Percentiles rank a stretch among this genome's conserved stretches.
Evolutionary conservation across 2,113 vertebrate genomes (phyloP).

Genomic region (Excalfactoria chinensis): DNA sequence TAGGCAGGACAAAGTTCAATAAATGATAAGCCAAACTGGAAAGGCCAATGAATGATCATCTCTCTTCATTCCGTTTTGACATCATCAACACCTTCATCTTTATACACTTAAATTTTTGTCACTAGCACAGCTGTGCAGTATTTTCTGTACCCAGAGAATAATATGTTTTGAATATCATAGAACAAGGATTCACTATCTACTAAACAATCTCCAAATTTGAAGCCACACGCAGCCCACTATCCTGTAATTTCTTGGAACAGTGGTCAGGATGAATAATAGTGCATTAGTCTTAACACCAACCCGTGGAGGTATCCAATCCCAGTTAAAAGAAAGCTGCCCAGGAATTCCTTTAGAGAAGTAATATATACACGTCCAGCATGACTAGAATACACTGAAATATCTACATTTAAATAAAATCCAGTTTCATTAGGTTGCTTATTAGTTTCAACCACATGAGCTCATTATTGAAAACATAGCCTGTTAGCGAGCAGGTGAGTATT

Average conservation of each 20-base stretch:
- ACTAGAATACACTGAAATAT: not conserved
- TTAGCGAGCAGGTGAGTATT: not conserved
- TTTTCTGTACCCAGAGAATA: not conserved
- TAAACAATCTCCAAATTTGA: not conserved
- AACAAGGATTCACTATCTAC: not conserved
- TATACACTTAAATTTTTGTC: not conserved
- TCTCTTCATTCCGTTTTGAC: not conserved
- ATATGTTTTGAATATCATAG: not conserved
- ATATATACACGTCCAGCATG: not conserved
- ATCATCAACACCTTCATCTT: not conserved
- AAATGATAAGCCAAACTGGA: not conserved
- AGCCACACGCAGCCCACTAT: not conserved
- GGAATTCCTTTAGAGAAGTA: not conserved
- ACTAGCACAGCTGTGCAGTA: not conserved
- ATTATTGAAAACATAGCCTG: not conserved
- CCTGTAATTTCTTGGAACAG: not conserved
- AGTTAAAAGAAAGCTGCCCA: not conserved
- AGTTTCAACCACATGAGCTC: not conserved
- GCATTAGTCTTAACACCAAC: not conserved
- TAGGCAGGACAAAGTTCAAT: not conserved
- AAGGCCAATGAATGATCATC: not conserved
- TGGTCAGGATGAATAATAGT: not conserved
- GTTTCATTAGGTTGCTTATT: not conserved
- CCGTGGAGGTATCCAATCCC: not conserved
- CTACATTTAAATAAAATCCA: not conserved